phyloP scores from a whole-genome alignment of 2,797 vertebrate genomes.

The Naso thynnoides region DNA sequence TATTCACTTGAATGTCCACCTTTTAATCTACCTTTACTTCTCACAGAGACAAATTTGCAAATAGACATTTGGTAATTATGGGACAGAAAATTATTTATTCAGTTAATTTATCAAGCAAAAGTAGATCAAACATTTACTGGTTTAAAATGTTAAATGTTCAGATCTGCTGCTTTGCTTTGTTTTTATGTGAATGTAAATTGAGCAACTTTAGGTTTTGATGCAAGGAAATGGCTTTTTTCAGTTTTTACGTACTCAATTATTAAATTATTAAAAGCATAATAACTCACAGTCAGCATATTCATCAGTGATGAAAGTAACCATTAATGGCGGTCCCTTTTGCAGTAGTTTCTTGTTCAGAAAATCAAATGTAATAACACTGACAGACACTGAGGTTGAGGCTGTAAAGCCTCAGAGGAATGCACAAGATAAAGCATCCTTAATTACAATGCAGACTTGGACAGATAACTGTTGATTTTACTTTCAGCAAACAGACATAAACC shows the following conservation, averaged over 20 bases:
- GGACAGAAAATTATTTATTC: background rate
- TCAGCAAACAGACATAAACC: constrained; percentile 36
- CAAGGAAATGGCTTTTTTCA: background rate
- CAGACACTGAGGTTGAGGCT: background rate
- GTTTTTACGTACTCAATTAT: background rate
- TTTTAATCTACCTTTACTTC: background rate
- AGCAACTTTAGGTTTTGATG: background rate
- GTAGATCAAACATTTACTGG: background rate
- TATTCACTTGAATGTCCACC: background rate
- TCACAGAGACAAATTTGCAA: background rate
- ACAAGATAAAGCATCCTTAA: constrained; percentile 11
- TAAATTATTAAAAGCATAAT: constrained; percentile 19
- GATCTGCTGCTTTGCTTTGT: background rate
- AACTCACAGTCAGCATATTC: background rate
- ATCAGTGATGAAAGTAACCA: constrained; percentile 5
- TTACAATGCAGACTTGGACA: constrained; percentile 16
- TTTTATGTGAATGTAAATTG: background rate
- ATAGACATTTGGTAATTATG: background rate
- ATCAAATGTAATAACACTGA: background rate
- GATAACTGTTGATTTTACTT: constrained; percentile 26
- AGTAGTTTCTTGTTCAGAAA: constrained; percentile 17
- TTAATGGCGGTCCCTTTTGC: constrained; percentile 2
- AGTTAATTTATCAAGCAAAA: background rate
- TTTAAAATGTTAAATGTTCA: background rate
- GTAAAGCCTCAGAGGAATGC: constrained; percentile 24